These are phyloP conservation scores for Sarcophaga bullata DNA, from an alignment of 1,140 invertebrate genomes.

Conservation along the genomic window DNA sequence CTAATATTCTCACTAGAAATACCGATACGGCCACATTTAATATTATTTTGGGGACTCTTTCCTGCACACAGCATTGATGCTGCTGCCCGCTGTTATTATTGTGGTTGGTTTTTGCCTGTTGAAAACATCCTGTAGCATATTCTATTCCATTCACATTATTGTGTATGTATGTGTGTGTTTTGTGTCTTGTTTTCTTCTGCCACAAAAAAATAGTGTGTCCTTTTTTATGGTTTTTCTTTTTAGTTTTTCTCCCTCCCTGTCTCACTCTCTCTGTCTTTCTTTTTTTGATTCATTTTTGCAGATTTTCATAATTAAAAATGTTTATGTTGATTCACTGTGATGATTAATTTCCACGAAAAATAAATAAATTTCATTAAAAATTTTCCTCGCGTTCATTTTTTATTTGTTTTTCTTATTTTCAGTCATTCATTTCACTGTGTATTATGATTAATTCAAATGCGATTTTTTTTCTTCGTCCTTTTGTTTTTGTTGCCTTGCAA, in stretches of 20 bases:
- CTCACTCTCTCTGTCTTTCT: too few relatives aligned
- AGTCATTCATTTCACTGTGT: neutral
- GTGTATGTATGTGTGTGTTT: too few relatives aligned
- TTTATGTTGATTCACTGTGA: constrained; percentile 26
- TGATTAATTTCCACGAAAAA: constrained; percentile 38
- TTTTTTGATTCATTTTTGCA: neutral
- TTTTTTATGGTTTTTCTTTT: constrained; percentile 7
- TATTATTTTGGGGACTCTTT: too few relatives aligned
- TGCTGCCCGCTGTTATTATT: too few relatives aligned
- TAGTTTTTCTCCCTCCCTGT: too few relatives aligned
- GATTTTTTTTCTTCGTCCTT: too few relatives aligned
- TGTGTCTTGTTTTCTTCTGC: neutral
- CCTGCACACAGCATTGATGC: too few relatives aligned
- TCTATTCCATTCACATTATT: neutral
- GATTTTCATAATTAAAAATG: constrained; percentile 34
- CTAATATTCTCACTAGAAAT: too few relatives aligned
- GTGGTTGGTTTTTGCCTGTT: too few relatives aligned
- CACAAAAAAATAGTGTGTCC: constrained; percentile 26
- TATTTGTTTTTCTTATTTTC: neutral
- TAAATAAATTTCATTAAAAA: constrained; percentile 32
- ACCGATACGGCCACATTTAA: too few relatives aligned
- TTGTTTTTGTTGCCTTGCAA: too few relatives aligned
- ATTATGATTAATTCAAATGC: neutral
- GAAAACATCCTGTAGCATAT: too few relatives aligned
- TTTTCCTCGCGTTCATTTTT: neutral